Base-by-base conservation (phyloP, 2,888 invertebrate species). In the Agrenia bidenticulata region DNA sequence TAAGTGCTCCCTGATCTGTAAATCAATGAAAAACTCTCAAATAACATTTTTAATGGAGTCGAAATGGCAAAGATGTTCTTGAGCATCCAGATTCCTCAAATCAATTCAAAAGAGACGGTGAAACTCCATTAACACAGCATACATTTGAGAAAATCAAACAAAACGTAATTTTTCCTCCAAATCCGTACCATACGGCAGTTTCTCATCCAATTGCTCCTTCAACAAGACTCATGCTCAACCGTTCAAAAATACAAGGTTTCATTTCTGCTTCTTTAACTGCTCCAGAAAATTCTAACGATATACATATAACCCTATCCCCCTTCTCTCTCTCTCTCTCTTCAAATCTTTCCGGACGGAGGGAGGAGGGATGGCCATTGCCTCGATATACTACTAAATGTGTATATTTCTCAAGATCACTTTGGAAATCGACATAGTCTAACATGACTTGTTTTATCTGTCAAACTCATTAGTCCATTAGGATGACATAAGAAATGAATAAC, bases 131-230 rank as follows among this genome's bases (percentile, higher is more conserved):
- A 76, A 71, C 73, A 72, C 71, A 69, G 74, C 73, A 76, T 73
- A 76, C 73, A 76, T 72, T 76, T 70, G 69, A 71, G 70, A 59
- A 76, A 76, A 74, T 76, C 76, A 76, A 76, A 76, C 76, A 76
- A 74, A 74, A 73, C 70, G 70, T 74, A 71, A 71, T 76, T 74
- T 73, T 75, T 72, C 69, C 61, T 61, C 60, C 60, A 73, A 73
- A 73, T 73, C 73, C 73, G 51, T 59, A 60, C 65, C 73, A 73
- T 66, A 61, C 73, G 73, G 73, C 62, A 69, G 41, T 66, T 74
- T 70, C 67, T 65, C 65, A 65, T 54, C 63, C 51, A 63, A 58
- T 41, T 37, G 39, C 59, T 59, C 65, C 57, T 59, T 51, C 42
- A 54, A 13, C 61, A 60, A 50, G 62, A 59, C 39, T 26, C 45